Conservation (phyloP, 2,888 invertebrate species). For the Lydus trimaculatus region DNA sequence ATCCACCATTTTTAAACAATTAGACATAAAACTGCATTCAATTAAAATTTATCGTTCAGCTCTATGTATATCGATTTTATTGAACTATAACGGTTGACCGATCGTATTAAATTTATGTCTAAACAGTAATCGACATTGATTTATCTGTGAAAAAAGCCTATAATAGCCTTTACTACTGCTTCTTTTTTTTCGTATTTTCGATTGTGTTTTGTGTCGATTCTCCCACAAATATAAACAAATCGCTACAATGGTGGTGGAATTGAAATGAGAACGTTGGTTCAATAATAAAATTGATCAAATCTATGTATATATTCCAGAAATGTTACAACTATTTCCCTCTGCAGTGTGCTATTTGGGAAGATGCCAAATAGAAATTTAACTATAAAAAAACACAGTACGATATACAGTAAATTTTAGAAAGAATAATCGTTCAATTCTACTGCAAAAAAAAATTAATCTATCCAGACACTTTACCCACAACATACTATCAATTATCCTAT, state of each 20-base stretch:
- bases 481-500: not conserved
- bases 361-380: not conserved
- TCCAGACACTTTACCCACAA: not conserved
- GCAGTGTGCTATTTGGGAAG: constrained; percentile 1
- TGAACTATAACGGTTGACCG: not conserved
- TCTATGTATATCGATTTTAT: not conserved
- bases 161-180: not conserved
- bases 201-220: too few species aligned
- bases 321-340: not conserved
- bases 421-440: not conserved
- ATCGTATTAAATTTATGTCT: not conserved
- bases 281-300: not conserved
- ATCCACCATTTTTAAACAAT: constrained; percentile 22
- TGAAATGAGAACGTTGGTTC: not conserved
- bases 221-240: too few species aligned
- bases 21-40: too few species aligned
- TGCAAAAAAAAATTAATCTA: not conserved
- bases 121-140: not conserved
- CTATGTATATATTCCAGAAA: not conserved
- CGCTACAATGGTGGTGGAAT: not conserved
- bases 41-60: not conserved
- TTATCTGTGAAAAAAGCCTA: not conserved
- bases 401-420: not conserved
- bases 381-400: not conserved
- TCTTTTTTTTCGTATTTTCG: too few species aligned